Conservation (phyloP, 2,888 invertebrate species). For the Megastigmus dorsalis region DNA sequence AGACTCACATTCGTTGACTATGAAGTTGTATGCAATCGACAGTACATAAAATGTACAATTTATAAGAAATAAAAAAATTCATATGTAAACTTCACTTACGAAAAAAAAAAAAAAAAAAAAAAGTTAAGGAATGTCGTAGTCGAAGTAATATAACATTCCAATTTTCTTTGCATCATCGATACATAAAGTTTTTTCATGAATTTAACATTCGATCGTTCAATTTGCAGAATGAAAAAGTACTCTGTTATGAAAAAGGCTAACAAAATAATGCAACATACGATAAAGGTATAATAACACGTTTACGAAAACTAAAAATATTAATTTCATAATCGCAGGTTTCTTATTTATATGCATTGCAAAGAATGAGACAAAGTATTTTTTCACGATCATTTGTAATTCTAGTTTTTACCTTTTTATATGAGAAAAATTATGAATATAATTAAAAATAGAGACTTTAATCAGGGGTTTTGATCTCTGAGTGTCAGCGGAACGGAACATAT, state of each 20-base stretch:
- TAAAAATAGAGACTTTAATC: conserved; percentile 37
- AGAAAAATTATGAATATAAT: conserved; percentile 30
- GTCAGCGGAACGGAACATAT: neutral
- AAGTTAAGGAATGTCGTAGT: conserved; percentile 48
- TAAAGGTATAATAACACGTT: conserved; percentile 8
- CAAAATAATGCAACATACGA: neutral
- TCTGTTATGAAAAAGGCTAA: conserved; percentile 31
- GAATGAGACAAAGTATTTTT: conserved; percentile 51
- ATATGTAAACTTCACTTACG: conserved; percentile 18
- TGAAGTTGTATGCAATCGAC: conserved; percentile 32
- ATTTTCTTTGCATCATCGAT: conserved; percentile 39
- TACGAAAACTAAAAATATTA: conserved; percentile 33
- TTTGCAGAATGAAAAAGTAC: conserved; percentile 29
- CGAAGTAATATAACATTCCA: conserved; percentile 54
- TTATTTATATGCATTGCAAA: conserved; percentile 39
- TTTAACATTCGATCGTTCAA: conserved; percentile 21
- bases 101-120: neutral
- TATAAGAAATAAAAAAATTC: conserved; percentile 11
- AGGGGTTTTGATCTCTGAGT: conserved; percentile 41
- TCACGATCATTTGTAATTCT: conserved; percentile 51
- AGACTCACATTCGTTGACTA: conserved; percentile 26
- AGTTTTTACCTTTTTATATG: conserved; percentile 50
- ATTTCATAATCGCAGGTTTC: conserved; percentile 36
- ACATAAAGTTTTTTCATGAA: conserved; percentile 1
- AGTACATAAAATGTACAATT: conserved; percentile 48